Conservation (phyloP, 2,797 vertebrate genomes). For the Otolemur crassicaudatus region DNA sequence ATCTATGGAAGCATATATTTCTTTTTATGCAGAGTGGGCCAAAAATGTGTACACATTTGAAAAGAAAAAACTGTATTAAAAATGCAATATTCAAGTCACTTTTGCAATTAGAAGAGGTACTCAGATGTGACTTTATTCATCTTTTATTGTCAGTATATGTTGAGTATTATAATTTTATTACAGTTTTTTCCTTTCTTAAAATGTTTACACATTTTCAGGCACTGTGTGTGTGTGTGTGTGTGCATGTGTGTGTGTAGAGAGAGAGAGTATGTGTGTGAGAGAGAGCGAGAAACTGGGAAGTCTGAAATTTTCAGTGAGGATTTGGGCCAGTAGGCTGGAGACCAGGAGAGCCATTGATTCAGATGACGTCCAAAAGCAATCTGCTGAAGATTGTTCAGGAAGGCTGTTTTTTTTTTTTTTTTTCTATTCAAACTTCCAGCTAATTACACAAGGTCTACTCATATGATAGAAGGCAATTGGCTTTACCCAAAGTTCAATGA, state of each 20-base stretch:
- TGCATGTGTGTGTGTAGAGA: no score
- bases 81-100: no score
- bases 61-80: no score
- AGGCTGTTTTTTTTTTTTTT: not conserved
- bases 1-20: not conserved
- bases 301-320: not conserved
- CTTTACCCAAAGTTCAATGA: not conserved
- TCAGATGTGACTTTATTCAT: no score
- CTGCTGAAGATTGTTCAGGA: not conserved
- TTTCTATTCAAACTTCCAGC: not conserved
- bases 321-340: not conserved
- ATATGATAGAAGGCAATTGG: not conserved
- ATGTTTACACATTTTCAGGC: no score
- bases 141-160: no score
- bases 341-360: not conserved
- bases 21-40: no score
- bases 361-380: not conserved
- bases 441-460: not conserved
- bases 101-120: no score
- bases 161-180: no score
- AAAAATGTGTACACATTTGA: no score
- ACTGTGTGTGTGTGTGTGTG: not conserved
- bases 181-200: no score
- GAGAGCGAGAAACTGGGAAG: not conserved
- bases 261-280: not conserved